Evolutionary conservation across 64 coral and sea anemone genomes (phyloP).

Genomic region (Pachyseris speciosa): DNA sequence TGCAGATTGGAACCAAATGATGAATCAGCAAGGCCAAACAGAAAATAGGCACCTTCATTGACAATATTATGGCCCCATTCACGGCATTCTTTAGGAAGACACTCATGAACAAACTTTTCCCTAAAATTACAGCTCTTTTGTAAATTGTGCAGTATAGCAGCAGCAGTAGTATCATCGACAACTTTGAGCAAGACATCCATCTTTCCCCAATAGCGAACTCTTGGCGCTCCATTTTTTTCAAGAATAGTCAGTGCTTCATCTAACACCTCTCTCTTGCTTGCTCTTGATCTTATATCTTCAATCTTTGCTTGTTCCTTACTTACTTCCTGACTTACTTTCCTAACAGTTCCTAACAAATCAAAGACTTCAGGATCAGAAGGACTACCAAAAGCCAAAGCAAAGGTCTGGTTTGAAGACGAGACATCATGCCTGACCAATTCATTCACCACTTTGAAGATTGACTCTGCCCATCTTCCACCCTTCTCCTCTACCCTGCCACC

Average conservation of each 20-base stretch:
- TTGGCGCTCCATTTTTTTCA: background rate
- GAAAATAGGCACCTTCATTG: background rate
- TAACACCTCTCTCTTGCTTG: background rate
- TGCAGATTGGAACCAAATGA: background rate
- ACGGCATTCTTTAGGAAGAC: background rate
- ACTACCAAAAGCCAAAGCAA: conserved; percentile 31
- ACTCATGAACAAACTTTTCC: background rate
- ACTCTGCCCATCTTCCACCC: background rate
- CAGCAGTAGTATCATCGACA: background rate
- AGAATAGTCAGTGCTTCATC: conserved; percentile 4
- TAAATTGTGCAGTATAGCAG: background rate
- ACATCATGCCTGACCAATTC: conserved; percentile 28
- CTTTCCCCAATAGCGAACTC: conserved; percentile 18
- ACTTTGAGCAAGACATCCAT: background rate
- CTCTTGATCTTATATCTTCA: no score
- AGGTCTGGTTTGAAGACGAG: background rate
- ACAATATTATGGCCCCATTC: background rate
- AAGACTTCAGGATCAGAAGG: background rate
- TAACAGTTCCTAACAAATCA: conserved; percentile 5
- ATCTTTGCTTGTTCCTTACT: background rate
- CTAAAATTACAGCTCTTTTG: background rate
- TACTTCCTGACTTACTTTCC: background rate
- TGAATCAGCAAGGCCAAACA: background rate
- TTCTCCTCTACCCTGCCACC: background rate
- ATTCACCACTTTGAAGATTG: conserved; percentile 37